phyloP scores from a whole-genome alignment of 2,113 vertebrate genomes.

The Dasyurus viverrinus region DNA sequence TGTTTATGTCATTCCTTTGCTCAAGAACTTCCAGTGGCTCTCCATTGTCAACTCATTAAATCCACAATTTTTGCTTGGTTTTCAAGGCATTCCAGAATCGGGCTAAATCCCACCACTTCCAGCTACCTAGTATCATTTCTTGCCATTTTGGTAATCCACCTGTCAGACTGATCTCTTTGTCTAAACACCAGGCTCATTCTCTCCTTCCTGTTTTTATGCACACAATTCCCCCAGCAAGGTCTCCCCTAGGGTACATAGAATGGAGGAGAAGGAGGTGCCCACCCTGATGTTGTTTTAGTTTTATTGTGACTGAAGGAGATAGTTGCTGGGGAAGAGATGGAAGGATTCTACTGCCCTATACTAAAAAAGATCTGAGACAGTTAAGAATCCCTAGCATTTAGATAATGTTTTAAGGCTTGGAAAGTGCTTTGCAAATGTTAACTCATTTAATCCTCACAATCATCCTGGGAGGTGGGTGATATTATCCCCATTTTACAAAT shows the following conservation, averaged over 20 bases:
- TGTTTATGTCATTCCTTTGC: neutral
- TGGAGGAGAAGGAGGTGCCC: too few relatives aligned
- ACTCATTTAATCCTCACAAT: neutral
- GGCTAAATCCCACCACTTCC: too few relatives aligned
- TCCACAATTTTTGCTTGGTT: neutral
- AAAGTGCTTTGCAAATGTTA: neutral
- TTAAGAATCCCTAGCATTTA: neutral
- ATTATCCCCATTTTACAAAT: neutral
- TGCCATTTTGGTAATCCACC: neutral
- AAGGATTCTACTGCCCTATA: neutral
- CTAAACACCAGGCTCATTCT: neutral
- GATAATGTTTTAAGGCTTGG: neutral
- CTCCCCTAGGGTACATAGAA: neutral
- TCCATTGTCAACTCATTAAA: fast-evolving
- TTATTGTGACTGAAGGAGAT: neutral
- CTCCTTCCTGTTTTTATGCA: neutral
- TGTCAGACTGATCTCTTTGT: neutral
- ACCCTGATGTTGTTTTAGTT: neutral
- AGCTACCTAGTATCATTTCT: neutral
- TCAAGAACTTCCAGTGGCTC: neutral
- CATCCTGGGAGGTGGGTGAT: neutral
- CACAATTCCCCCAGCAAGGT: neutral
- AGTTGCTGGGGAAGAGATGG: neutral
- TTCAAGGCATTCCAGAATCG: neutral
- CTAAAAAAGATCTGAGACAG: neutral